Conservation (phyloP, 1,140 invertebrate species). For the Brevipalpus yothersi region DNA sequence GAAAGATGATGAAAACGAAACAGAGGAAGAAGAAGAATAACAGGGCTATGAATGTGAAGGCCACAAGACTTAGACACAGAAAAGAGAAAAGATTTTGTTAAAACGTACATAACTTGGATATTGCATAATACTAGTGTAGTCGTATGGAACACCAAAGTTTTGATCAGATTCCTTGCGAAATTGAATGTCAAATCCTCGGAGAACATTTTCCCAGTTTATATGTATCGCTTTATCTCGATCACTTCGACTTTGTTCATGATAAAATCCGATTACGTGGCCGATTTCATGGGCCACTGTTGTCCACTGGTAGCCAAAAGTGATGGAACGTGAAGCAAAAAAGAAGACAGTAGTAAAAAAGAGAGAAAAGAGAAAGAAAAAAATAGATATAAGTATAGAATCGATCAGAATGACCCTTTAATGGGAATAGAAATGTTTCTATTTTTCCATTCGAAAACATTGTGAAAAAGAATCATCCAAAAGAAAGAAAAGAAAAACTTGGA, state of each 20-base stretch:
- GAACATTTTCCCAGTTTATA: conserved; percentile 21
- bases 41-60: not conserved
- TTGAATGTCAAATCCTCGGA: conserved; percentile 7
- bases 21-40: no score
- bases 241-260: conserved; percentile 20
- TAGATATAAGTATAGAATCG: no score
- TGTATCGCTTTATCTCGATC: conserved; percentile 20
- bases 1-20: no score
- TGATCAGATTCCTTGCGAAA: conserved; percentile 10
- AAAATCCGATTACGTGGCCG: conserved; percentile 22
- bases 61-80: not conserved
- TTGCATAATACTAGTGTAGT: conserved; percentile 13
- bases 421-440: no score
- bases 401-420: no score
- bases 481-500: no score
- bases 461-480: no score
- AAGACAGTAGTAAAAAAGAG: no score
- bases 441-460: no score
- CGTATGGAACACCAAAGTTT: conserved; percentile 11
- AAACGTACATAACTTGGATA: conserved; percentile 9
- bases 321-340: no score
- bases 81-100: not conserved
- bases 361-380: no score
- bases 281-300: conserved; percentile 17
- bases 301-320: not conserved